These are phyloP conservation scores for Azorinus chamasolen DNA, from an alignment of 2,888 invertebrate species.

Conservation along the genomic window DNA sequence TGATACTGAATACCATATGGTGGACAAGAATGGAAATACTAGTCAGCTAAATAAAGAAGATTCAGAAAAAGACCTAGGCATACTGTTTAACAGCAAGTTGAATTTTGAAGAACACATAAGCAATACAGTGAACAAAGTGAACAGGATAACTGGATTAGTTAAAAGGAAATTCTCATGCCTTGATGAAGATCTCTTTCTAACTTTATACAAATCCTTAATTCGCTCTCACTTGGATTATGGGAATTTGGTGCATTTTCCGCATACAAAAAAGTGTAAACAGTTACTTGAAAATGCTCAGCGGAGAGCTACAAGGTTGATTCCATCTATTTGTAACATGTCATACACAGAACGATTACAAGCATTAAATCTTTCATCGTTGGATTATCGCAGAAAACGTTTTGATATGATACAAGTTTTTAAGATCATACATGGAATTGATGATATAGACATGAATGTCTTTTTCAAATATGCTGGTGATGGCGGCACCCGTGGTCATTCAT, in stretches of 20 bases:
- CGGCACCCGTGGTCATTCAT: background rate
- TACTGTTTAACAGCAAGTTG: constrained; percentile 12
- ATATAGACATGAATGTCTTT: background rate
- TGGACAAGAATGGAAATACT: background rate
- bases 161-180: constrained; percentile 11
- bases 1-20: constrained; percentile 9
- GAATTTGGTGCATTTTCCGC: constrained; percentile 12
- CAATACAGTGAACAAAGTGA: constrained; percentile 22
- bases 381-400: constrained; percentile 12
- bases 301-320: too few relatives aligned
- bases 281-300: constrained; percentile 6
- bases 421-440: constrained; percentile 20
- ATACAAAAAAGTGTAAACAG: constrained; percentile 10
- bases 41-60: background rate
- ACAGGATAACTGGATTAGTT: constrained; percentile 16
- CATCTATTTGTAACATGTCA: too few relatives aligned
- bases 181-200: too few relatives aligned
- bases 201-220: too few relatives aligned
- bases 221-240: too few relatives aligned
- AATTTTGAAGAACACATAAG: constrained; percentile 25
- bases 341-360: too few relatives aligned
- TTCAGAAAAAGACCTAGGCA: constrained; percentile 26
- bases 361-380: constrained; percentile 19
- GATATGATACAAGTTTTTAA: constrained; percentile 16
- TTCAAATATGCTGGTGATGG: background rate